Base-by-base conservation (phyloP, 2,797 vertebrate species). In the Eulemur albifrons region DNA sequence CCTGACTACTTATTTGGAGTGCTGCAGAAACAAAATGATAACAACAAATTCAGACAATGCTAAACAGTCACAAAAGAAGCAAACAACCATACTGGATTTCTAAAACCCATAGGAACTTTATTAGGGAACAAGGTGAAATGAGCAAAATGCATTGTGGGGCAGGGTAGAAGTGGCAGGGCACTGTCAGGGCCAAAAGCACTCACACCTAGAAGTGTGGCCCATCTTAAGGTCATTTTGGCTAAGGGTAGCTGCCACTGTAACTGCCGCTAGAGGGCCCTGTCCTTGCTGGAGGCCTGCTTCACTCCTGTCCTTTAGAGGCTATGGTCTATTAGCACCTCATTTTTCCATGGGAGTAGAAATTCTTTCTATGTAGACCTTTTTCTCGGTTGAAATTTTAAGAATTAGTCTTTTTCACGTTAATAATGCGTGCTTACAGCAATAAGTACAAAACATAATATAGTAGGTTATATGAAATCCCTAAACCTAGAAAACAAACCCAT, bases 101-200 rank as follows among this genome's bases (percentile, higher is more conserved):
- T 43, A 75, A 81, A 93, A 38, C 12, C 21, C 13, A 8, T 21
- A 52, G 40, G 69, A 85, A 32, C 40, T 77, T 90, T 40, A 75
- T 76, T 63, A 90, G 45, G 50, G 67, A 95, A 52, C 40, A 21
- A 86, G 54, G 67, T 90, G 67, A 94, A 96, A 75, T 38, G 72
- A 92, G 7, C 48, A 65, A 72, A 27, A 35, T 10, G 11, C 23
- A 25, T 32, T 73, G 32, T 70, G 76, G 70, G 48, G 52, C 30
- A 82, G 52, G 27, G 45, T 70, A 12, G 52, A 95, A 75, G 93
- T 40, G 91, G 67, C 70, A 75, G 48, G 80, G 70, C 63, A 63
- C 40, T 91, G 63, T 91, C 70, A 77, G 94, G 73, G 70, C 63
- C 77, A 61, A 73, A 69, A 73, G 30, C 32, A 59, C 59, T 61